Evolutionary conservation across 2,888 invertebrate species (phyloP), one percentile per base, ranked within the genome.

Genomic region (Baccha elongata): DNA sequence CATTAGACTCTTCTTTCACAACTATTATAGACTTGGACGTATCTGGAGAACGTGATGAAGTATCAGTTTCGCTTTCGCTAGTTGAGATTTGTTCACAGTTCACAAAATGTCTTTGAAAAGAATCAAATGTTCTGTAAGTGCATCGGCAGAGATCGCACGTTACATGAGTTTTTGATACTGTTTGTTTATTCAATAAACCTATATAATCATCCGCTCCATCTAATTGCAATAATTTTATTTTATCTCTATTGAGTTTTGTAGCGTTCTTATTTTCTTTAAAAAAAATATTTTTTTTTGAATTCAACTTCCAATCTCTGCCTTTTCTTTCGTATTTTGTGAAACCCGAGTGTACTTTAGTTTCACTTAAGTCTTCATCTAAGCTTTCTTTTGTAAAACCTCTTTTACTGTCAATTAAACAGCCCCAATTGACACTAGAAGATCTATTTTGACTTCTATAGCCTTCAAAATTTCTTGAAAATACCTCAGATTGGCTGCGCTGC

Each of bases 121-220:
- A 96, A 76, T 95, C 94, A 84, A 94, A 94, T 55, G 96, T 96
- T 86, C 96, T 92, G 87, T 96, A 97, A 1, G 96, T 96, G 87
- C 97, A 95, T 87, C 96, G 96, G 88, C 98, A 98, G 84, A 96
- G 93, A 86, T 95, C 94, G 90, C 98, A 98, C 87, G 96, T 95
- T 0, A 97, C 97, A 6, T 92, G 92, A 74, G 90, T 90, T 11
- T 92, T 91, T 76, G 88, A 87, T 32, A 0, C 85, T 86, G 86
- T 84, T 74, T 92, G 81, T 88, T 85, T 91, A 87, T 87, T 21
- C 88, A 87, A 52, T 87, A 88, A 32, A 87, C 92, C 93, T 17
- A 94, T 92, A 83, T 93, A 92, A 85, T 95, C 95, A 85, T 94
- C 93, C 2, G 94, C 93, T 11, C 95, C 95, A 88, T 94, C 95